Evolutionary conservation across 2,888 invertebrate species (phyloP).

Genomic region (Polyommatus iphigenia): DNA sequence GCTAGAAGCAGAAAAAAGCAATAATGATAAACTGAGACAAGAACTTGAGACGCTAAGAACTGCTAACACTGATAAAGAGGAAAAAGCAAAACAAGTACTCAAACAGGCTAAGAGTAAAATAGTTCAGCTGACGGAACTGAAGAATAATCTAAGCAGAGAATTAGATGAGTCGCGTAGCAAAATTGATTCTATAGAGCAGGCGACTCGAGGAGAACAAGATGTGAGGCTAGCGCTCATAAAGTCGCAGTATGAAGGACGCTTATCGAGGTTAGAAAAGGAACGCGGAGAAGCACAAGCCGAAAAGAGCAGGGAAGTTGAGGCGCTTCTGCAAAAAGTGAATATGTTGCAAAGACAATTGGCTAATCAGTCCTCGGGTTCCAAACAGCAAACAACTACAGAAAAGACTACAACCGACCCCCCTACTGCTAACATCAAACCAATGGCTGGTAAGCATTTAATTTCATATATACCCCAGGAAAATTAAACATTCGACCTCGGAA

Average conservation of each 20-base stretch:
- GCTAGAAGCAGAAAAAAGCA: conserved; percentile 73
- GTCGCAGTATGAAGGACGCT: conserved; percentile 85
- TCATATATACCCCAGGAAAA: too few species aligned
- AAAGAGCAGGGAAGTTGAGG: conserved; percentile 83
- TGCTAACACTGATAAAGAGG: conserved; percentile 81
- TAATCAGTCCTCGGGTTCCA: conserved; percentile 84
- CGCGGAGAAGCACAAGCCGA: conserved; percentile 82
- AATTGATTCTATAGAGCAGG: conserved; percentile 74
- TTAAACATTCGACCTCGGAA: too few species aligned
- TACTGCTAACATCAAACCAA: conserved; percentile 96
- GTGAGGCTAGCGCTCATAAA: conserved; percentile 82
- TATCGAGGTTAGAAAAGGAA: conserved; percentile 87
- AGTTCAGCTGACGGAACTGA: conserved; percentile 85
- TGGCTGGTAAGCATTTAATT: conserved; percentile 84
- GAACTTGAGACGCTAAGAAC: conserved; percentile 82
- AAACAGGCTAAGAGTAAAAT: conserved; percentile 88
- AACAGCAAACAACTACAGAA: conserved; percentile 79
- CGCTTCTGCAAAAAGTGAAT: conserved; percentile 84
- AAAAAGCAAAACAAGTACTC: conserved; percentile 83
- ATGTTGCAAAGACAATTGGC: conserved; percentile 86
- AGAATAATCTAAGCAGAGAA: conserved; percentile 81
- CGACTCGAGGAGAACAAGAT: conserved; percentile 79
- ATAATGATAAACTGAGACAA: conserved; percentile 83
- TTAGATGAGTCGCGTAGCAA: conserved; percentile 76
- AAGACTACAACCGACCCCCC: conserved; percentile 81